These are phyloP conservation scores for Tigriopus californicus DNA, from an alignment of 2,888 invertebrate genomes.

Conservation along the genomic window DNA sequence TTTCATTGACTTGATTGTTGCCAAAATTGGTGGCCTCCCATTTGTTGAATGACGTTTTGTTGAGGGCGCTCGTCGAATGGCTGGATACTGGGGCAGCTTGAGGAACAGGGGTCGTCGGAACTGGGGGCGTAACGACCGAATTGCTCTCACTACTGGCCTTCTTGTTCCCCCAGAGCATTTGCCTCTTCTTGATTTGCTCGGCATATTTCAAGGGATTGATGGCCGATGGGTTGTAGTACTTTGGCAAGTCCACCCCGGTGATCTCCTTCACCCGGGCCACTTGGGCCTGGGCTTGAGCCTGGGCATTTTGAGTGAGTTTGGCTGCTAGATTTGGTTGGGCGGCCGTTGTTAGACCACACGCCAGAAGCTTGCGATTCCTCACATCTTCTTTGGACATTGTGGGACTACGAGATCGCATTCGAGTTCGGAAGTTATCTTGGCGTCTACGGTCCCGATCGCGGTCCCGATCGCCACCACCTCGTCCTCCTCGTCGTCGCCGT, in stretches of 20 bases:
- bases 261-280: slow-evolving; percentile 24
- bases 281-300: slow-evolving; percentile 24
- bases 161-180: slow-evolving; percentile 73
- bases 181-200: slow-evolving; percentile 75
- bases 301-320: too few relatives aligned
- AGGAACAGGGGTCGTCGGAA: not conserved
- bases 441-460: slow-evolving; percentile 25
- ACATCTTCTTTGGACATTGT: not conserved
- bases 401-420: slow-evolving; percentile 19
- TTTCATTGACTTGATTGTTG: slow-evolving; percentile 77
- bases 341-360: not conserved
- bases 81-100: not conserved
- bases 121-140: too few relatives aligned
- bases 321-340: too few relatives aligned
- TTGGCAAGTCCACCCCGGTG: slow-evolving; percentile 38
- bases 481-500: slow-evolving; percentile 25
- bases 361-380: not conserved
- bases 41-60: slow-evolving; percentile 29
- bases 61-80: slow-evolving; percentile 20
- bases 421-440: slow-evolving; percentile 19
- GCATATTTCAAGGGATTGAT: slow-evolving; percentile 62
- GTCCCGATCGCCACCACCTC: slow-evolving; percentile 21
- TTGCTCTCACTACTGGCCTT: not conserved
- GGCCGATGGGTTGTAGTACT: slow-evolving; percentile 52
- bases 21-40: slow-evolving; percentile 75